phyloP scores from a whole-genome alignment of 2,797 vertebrate genomes.

The Chanos chanos region DNA sequence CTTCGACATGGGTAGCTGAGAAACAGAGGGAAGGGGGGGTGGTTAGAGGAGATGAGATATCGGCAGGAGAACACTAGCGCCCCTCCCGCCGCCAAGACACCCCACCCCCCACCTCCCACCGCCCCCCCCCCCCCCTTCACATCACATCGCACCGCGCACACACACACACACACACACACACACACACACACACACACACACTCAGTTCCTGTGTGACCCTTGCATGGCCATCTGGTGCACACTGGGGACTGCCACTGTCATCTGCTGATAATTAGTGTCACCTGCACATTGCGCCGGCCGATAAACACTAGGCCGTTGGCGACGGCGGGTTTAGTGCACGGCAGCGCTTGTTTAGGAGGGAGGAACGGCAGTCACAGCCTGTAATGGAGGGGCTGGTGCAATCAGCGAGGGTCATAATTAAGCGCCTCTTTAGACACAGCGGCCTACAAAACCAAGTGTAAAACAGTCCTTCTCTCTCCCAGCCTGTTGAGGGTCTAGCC shows the following conservation, averaged over 20 bases:
- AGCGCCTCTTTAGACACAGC: conserved; percentile 30
- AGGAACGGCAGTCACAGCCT: conserved; percentile 14
- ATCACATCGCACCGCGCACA: not conserved
- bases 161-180: conserved; percentile 33
- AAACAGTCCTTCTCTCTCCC: not conserved
- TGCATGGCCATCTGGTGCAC: conserved; percentile 82
- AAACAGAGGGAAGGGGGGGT: not conserved
- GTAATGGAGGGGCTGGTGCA: conserved; percentile 32
- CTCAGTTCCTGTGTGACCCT: conserved; percentile 69
- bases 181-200: conserved; percentile 31
- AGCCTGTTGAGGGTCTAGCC: not conserved
- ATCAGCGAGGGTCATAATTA: conserved; percentile 40
- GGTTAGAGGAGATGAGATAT: conserved; percentile 49
- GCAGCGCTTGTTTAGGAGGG: conserved; percentile 17
- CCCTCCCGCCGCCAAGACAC: conserved; percentile 46
- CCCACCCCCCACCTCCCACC: no score
- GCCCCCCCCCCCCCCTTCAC: not conserved
- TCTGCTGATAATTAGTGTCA: conserved; percentile 91
- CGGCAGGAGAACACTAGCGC: conserved; percentile 42
- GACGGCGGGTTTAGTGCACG: conserved; percentile 39
- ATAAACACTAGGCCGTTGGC: conserved; percentile 70
- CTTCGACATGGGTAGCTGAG: conserved; percentile 38
- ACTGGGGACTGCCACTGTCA: conserved; percentile 80
- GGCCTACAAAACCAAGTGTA: conserved; percentile 15
- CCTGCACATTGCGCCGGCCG: conserved; percentile 75